phyloP scores from a whole-genome alignment of 2,113 vertebrate genomes.

The Pachypanchax playfairii region DNA sequence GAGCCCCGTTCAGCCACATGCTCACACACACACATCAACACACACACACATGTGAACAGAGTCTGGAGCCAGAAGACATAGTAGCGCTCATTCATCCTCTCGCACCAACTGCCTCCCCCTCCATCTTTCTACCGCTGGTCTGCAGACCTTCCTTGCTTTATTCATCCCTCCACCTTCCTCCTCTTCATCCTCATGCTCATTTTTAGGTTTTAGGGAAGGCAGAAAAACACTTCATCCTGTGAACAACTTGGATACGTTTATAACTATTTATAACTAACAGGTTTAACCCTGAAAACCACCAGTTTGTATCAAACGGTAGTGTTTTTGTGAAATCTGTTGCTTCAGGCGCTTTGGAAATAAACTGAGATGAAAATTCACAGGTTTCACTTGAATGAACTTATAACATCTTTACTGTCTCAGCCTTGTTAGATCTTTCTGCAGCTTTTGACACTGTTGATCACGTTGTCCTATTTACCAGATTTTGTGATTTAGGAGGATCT shows the following conservation, averaged over 20 bases:
- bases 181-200: slow-evolving; percentile 51
- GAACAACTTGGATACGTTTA: slow-evolving; percentile 42
- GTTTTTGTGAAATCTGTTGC: too few relatives aligned
- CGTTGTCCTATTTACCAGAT: too few relatives aligned
- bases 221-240: slow-evolving; percentile 56
- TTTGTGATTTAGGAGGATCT: too few relatives aligned
- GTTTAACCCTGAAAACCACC: slow-evolving; percentile 20
- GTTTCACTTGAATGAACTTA: too few relatives aligned
- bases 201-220: slow-evolving; percentile 57
- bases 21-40: slow-evolving; percentile 14
- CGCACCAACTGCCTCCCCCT: slow-evolving; percentile 30
- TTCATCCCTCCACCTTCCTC: slow-evolving; percentile 36
- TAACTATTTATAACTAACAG: too few relatives aligned
- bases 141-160: slow-evolving; percentile 57
- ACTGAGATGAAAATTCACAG: too few relatives aligned
- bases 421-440: too few relatives aligned
- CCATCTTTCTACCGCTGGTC: slow-evolving; percentile 41
- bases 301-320: too few relatives aligned
- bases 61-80: slow-evolving; percentile 65
- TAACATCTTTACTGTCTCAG: too few relatives aligned
- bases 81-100: slow-evolving; percentile 74
- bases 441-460: too few relatives aligned
- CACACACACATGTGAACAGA: slow-evolving; percentile 9
- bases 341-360: too few relatives aligned
- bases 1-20: slow-evolving; percentile 47